phyloP scores from a whole-genome alignment of 2,888 invertebrate species.

The Mythimna lalbum region DNA sequence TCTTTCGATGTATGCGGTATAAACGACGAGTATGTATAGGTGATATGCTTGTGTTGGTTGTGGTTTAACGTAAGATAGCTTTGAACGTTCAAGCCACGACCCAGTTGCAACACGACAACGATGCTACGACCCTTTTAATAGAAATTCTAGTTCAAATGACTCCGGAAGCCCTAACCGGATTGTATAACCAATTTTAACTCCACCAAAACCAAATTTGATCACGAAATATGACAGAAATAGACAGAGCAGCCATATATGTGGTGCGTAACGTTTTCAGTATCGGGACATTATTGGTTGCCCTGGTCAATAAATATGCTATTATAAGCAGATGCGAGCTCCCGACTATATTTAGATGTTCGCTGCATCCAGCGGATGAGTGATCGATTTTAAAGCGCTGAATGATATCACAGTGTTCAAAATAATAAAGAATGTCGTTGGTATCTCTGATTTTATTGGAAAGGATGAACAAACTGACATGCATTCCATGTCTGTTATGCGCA shows the following conservation, averaged over 20 bases:
- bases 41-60: not conserved
- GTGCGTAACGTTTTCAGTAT: slow-evolving; percentile 18
- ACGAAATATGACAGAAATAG: slow-evolving; percentile 10
- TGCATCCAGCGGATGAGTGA: slow-evolving; percentile 44
- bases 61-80: not conserved
- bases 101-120: not conserved
- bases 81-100: not conserved
- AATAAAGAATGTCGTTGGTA: slow-evolving; percentile 13
- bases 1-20: not conserved
- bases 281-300: slow-evolving; percentile 30
- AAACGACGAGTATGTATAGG: too few relatives aligned
- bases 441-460: not conserved
- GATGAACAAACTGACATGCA: too few relatives aligned
- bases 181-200: not conserved
- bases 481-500: too few relatives aligned
- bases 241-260: slow-evolving; percentile 33
- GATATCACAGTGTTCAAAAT: slow-evolving; percentile 43
- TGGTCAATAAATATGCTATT: slow-evolving; percentile 51
- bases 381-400: slow-evolving; percentile 49
- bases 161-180: not conserved
- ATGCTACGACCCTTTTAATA: not conserved
- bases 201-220: not conserved
- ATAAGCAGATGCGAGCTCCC: slow-evolving; percentile 37
- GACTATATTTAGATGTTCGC: slow-evolving; percentile 47
- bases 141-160: not conserved